These are phyloP conservation scores for Chrysotoxum bicinctum DNA, from an alignment of 2,888 invertebrate genomes.

Conservation along the genomic window DNA sequence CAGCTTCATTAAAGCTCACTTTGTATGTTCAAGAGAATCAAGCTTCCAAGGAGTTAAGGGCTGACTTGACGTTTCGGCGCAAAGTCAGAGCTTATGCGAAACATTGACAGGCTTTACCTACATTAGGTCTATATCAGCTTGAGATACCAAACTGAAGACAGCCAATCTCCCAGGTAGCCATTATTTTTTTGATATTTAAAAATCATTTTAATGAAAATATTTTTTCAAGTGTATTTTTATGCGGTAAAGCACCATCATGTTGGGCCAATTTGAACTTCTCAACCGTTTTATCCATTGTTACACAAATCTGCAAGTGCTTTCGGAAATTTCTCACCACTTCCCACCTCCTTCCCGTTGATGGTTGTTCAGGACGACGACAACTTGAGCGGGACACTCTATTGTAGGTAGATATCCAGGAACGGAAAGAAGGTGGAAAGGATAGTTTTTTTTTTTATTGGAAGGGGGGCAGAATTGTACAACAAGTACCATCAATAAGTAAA, in stretches of 20 bases:
- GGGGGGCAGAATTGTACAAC: constrained; percentile 43
- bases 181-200: neutral
- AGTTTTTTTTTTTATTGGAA: constrained; percentile 61
- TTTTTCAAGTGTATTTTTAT: constrained; percentile 4
- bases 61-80: too few relatives aligned
- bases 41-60: too few relatives aligned
- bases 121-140: too few relatives aligned
- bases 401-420: neutral
- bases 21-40: too few relatives aligned
- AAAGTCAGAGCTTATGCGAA: too few relatives aligned
- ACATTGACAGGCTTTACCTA: too few relatives aligned
- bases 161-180: too few relatives aligned
- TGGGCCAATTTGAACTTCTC: constrained; percentile 50
- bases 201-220: neutral
- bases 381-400: constrained; percentile 11
- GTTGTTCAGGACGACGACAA: constrained; percentile 26
- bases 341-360: neutral
- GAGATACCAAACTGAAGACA: too few relatives aligned
- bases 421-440: constrained; percentile 26
- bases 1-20: too few relatives aligned
- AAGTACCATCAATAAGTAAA: constrained; percentile 44
- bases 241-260: constrained; percentile 53
- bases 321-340: constrained; percentile 64
- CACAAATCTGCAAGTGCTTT: constrained; percentile 70
- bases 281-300: constrained; percentile 61